A percentile compares a stretch with the other conserved stretches of the same genome.
Conservation (phyloP, 2,113 vertebrate genomes). For the Platichthys flesus region DNA sequence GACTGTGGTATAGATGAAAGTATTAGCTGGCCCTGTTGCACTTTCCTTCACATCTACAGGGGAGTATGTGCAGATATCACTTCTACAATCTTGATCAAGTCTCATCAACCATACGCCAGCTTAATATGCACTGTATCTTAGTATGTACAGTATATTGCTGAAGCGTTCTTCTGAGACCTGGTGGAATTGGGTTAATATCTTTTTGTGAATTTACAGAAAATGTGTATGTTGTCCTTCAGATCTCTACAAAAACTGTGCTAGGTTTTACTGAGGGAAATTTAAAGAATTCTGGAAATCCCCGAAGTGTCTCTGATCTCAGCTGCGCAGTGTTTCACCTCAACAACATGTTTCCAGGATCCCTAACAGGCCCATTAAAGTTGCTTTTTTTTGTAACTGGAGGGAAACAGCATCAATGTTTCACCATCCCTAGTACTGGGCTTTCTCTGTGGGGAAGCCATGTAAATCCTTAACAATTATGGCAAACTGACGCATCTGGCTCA, state of each 20-base stretch:
- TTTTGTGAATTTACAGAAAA: background rate
- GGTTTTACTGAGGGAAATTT: slow-evolving; percentile 29
- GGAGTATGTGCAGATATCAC: background rate
- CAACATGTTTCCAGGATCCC: slow-evolving; percentile 49
- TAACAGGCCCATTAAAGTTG: slow-evolving; percentile 32
- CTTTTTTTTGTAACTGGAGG: slow-evolving; percentile 3
- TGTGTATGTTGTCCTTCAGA: background rate
- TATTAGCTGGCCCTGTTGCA: background rate
- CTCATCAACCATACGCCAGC: background rate
- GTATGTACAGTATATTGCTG: background rate
- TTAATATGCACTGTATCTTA: background rate
- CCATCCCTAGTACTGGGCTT: slow-evolving; percentile 34
- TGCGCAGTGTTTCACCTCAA: slow-evolving; percentile 37
- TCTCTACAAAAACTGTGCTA: background rate
- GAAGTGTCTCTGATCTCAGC: slow-evolving; percentile 51
- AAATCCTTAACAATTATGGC: slow-evolving; percentile 67
- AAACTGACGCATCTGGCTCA: slow-evolving; percentile 57
- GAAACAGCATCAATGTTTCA: slow-evolving; percentile 34
- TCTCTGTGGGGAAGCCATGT: slow-evolving; percentile 39
- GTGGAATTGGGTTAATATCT: background rate
- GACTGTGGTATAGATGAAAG: slow-evolving; percentile 25
- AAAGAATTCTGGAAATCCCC: slow-evolving; percentile 57
- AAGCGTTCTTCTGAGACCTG: background rate
- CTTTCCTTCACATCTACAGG: slow-evolving; percentile 19
- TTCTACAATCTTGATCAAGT: slow-evolving; percentile 12